Conservation (phyloP, 2,888 invertebrate genomes). For the Hoplodrina blanda region DNA sequence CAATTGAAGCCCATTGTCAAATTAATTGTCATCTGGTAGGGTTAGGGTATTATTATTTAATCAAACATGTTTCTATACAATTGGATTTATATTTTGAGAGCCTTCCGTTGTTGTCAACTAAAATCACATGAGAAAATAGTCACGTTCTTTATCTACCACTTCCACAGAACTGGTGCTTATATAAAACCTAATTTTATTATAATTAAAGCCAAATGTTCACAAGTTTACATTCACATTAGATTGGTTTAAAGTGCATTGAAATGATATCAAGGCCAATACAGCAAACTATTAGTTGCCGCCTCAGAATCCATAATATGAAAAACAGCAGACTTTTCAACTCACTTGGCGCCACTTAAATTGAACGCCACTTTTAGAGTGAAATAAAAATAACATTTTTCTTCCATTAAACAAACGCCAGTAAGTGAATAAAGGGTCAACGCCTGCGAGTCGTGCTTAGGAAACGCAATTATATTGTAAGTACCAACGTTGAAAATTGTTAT, state of each 20-base stretch:
- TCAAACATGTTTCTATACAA: slow-evolving; percentile 18
- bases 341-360: background rate
- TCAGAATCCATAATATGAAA: too few relatives aligned
- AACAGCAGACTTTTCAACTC: background rate
- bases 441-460: slow-evolving; percentile 86
- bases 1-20: slow-evolving; percentile 54
- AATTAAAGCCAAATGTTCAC: background rate
- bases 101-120: background rate
- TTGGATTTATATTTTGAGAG: background rate
- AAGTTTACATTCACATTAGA: background rate
- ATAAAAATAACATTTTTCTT: slow-evolving; percentile 27
- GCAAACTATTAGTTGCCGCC: too few relatives aligned
- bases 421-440: slow-evolving; percentile 82
- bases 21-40: slow-evolving; percentile 54
- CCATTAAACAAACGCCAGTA: slow-evolving; percentile 52
- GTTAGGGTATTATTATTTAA: slow-evolving; percentile 47
- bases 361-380: background rate
- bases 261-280: too few relatives aligned
- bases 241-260: background rate
- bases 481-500: slow-evolving; percentile 80
- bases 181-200: too few relatives aligned
- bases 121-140: background rate
- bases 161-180: too few relatives aligned
- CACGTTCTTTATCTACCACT: too few relatives aligned
- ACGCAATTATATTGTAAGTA: slow-evolving; percentile 86